phyloP scores from a whole-genome alignment of 1,140 invertebrate genomes.

The Hyles vespertilio region DNA sequence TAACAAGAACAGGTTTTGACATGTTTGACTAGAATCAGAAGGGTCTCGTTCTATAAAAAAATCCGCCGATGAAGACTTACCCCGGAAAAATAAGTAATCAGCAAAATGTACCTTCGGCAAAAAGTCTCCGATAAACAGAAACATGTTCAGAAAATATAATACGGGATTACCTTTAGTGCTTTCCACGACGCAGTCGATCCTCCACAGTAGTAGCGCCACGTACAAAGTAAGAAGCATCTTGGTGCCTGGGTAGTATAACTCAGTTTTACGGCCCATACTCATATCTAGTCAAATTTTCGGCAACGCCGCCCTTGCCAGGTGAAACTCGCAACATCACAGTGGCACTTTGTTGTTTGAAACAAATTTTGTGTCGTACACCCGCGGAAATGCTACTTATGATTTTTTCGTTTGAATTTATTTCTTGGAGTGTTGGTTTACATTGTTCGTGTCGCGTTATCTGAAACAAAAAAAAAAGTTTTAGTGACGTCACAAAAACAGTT shows the following conservation, averaged over 20 bases:
- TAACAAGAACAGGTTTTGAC: too few relatives aligned
- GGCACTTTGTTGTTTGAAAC: constrained; percentile 30
- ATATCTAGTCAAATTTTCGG: constrained; percentile 42
- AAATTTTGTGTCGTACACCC: constrained; percentile 18
- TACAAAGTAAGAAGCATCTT: constrained; percentile 61
- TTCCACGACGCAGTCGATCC: constrained; percentile 58
- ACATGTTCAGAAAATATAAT: constrained; percentile 6
- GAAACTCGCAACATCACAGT: constrained; percentile 47
- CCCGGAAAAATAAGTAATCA: too few relatives aligned
- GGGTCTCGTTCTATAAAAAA: too few relatives aligned
- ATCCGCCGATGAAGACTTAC: too few relatives aligned
- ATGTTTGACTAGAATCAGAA: too few relatives aligned
- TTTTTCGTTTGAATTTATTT: constrained; percentile 1
- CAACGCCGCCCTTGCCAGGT: constrained; percentile 34
- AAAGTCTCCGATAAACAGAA: too few relatives aligned
- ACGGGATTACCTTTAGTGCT: constrained; percentile 59
- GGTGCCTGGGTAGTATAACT: constrained; percentile 32
- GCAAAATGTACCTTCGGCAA: background rate
- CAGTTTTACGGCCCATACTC: constrained; percentile 47
- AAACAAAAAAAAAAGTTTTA: constrained; percentile 4
- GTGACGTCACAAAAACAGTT: too few relatives aligned
- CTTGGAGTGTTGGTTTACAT: background rate
- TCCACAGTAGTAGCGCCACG: constrained; percentile 53
- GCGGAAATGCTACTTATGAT: constrained; percentile 7
- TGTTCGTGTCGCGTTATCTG: constrained; percentile 2